Conservation (phyloP, 2,888 invertebrate genomes). For the Aleiodes testaceus region DNA sequence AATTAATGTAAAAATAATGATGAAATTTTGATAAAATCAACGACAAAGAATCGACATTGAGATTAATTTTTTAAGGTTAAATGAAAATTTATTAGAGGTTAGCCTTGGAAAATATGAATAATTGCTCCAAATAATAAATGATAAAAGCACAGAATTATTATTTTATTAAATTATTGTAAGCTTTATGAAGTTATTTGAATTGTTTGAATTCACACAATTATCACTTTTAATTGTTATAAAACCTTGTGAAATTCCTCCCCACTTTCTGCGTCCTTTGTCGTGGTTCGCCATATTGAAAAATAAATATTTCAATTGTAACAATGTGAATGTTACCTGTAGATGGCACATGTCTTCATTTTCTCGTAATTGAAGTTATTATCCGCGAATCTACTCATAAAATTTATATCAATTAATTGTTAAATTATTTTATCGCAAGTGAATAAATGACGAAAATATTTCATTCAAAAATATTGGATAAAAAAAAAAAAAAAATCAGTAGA, state of each 20-base stretch:
- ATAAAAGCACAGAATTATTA: neutral
- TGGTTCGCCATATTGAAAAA: constrained; percentile 71
- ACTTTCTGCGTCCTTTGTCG: constrained; percentile 74
- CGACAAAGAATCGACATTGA: constrained; percentile 30
- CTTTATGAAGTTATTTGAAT: neutral
- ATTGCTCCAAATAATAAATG: neutral
- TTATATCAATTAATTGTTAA: no score
- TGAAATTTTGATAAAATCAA: constrained; percentile 1
- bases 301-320: constrained; percentile 50
- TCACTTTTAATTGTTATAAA: constrained; percentile 46
- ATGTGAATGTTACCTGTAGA: no score
- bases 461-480: no score
- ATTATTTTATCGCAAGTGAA: no score
- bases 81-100: constrained; percentile 14
- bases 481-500: no score
- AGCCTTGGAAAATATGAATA: neutral
- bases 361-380: no score
- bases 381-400: no score
- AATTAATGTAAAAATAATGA: neutral
- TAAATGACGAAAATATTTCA: no score
- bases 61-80: constrained; percentile 26
- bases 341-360: no score
- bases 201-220: neutral
- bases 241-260: constrained; percentile 73
- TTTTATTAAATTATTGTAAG: neutral